Conservation (phyloP, 1,140 invertebrate genomes). For the Drosophila kanapiae region DNA sequence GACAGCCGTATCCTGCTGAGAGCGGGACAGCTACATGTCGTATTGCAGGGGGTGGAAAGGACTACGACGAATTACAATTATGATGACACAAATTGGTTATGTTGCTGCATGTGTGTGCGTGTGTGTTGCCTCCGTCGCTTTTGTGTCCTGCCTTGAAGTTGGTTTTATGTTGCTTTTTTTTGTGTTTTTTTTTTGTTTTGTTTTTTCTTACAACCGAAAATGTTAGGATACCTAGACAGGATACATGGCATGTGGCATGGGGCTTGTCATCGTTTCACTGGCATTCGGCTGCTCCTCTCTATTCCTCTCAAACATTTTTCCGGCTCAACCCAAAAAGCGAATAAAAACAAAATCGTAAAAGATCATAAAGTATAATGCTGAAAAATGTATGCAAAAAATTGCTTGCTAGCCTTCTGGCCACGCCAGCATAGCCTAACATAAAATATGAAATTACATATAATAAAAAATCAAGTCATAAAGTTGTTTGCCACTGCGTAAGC, state of each 20-base stretch:
- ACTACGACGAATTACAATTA: conserved; percentile 76
- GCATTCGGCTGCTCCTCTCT: conserved; percentile 41
- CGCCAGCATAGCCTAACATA: conserved; percentile 53
- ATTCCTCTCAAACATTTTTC: conserved; percentile 34
- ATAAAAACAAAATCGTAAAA: conserved; percentile 77
- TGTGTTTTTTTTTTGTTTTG: conserved; percentile 24
- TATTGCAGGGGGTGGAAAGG: conserved; percentile 4
- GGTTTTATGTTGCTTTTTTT: conserved; percentile 27
- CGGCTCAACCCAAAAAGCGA: conserved; percentile 39
- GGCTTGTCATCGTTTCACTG: conserved; percentile 64
- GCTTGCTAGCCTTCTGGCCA: conserved; percentile 58
- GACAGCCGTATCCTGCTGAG: conserved; percentile 47
- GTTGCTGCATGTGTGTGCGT: conserved; percentile 52
- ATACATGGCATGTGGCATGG: conserved; percentile 66
- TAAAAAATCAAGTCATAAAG: conserved; percentile 80
- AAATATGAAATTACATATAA: conserved; percentile 78
- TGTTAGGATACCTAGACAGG: conserved; percentile 64
- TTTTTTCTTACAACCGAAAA: conserved; percentile 54
- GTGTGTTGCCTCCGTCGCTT: conserved; percentile 40
- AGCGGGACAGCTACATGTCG: conserved; percentile 20
- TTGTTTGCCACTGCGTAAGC: conserved; percentile 50
- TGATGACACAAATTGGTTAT: conserved; percentile 83
- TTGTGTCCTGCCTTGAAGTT: conserved; percentile 43
- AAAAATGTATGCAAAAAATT: conserved; percentile 74
- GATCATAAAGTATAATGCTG: conserved; percentile 76